These are phyloP conservation scores for Sylvia borin DNA, from an alignment of 2,797 vertebrate genomes.

Conservation along the genomic window DNA sequence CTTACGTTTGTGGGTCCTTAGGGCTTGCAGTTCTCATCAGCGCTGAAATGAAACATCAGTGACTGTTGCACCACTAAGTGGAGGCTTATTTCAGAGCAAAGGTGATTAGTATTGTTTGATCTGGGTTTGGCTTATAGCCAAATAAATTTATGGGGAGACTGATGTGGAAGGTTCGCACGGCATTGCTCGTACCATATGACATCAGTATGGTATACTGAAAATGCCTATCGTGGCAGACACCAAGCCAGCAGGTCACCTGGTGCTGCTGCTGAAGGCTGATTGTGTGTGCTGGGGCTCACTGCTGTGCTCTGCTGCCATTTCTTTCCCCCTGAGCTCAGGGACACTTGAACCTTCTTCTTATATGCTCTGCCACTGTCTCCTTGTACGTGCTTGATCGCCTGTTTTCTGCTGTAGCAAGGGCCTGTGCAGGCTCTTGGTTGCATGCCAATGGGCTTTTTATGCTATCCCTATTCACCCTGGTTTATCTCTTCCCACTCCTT, in stretches of 20 bases:
- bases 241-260: background rate
- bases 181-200: rapidly evolving
- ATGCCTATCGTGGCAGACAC: background rate
- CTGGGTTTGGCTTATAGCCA: background rate
- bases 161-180: background rate
- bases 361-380: background rate
- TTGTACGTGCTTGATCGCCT: background rate
- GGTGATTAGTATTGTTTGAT: background rate
- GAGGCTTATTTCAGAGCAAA: background rate
- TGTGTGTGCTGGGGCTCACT: background rate
- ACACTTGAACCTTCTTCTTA: background rate
- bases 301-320: background rate
- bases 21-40: background rate
- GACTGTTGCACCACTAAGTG: background rate
- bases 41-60: rapidly evolving
- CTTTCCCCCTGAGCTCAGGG: background rate
- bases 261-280: background rate
- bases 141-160: background rate
- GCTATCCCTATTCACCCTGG: background rate
- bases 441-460: background rate
- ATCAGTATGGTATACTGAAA: background rate
- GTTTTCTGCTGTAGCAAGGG: background rate
- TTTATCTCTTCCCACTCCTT: constrained; percentile 28
- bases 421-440: background rate
- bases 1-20: background rate